A percentile compares a stretch with the other conserved stretches of the same genome.
Evolutionary conservation across 2,888 invertebrate genomes (phyloP).

Genomic region (Arctia plantaginis): DNA sequence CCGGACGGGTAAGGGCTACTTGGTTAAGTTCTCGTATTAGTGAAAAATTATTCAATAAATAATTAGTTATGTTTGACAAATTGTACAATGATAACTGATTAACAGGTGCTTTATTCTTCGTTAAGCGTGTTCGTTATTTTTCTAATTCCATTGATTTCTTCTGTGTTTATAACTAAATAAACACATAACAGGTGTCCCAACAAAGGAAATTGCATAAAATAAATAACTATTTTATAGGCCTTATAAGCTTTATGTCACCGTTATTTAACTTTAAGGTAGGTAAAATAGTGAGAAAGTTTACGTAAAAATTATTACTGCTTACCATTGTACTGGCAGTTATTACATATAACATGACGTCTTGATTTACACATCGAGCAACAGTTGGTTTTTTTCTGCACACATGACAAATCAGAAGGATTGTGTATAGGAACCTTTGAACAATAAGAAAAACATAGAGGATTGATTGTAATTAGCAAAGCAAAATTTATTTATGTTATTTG

Average conservation of each 20-base stretch:
- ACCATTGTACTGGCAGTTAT: slow-evolving; percentile 35
- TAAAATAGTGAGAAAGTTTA: background rate
- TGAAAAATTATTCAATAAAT: too few species aligned
- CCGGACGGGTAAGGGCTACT: too few species aligned
- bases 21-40: too few species aligned
- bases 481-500: background rate
- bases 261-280: background rate
- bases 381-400: slow-evolving; percentile 18
- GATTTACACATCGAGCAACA: slow-evolving; percentile 37
- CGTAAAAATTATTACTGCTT: background rate
- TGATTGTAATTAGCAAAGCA: background rate
- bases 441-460: background rate
- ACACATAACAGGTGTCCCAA: background rate
- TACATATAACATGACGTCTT: slow-evolving; percentile 28
- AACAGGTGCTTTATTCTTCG: too few species aligned
- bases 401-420: slow-evolving; percentile 15
- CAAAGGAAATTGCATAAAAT: background rate
- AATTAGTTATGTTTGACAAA: too few species aligned
- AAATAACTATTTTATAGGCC: background rate
- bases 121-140: too few species aligned
- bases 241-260: background rate
- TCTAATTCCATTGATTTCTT: too few species aligned
- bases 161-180: background rate
- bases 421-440: slow-evolving; percentile 27
- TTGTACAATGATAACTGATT: too few species aligned